Conservation (phyloP, 1,140 invertebrate species). For the Zophobas atratus region DNA sequence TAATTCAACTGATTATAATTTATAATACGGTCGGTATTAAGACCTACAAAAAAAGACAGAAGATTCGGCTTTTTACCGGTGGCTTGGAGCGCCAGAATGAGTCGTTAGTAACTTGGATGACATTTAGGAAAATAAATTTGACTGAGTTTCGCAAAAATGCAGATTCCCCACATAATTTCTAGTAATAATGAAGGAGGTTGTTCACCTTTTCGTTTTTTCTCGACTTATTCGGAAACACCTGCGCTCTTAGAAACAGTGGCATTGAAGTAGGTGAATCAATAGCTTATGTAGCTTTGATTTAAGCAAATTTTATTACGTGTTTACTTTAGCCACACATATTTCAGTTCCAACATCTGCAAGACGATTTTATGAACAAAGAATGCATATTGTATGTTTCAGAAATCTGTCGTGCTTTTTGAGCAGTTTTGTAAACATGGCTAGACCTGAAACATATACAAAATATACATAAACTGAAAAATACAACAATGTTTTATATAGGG, state of each 20-base stretch:
- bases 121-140: background rate
- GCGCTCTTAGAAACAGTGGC: background rate
- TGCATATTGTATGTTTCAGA: too few relatives aligned
- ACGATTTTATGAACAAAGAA: too few relatives aligned
- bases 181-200: background rate
- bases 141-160: background rate
- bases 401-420: too few relatives aligned
- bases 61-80: conserved; percentile 1
- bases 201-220: conserved; percentile 14
- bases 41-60: conserved; percentile 15
- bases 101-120: conserved; percentile 7
- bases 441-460: too few relatives aligned
- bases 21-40: conserved; percentile 2
- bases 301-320: conserved; percentile 17
- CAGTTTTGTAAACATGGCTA: too few relatives aligned
- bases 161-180: background rate
- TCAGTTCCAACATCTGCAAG: too few relatives aligned
- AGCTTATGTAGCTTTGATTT: background rate
- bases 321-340: background rate
- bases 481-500: too few relatives aligned
- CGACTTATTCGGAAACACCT: conserved; percentile 13
- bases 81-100: background rate
- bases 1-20: conserved; percentile 42
- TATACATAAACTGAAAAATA: too few relatives aligned
- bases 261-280: conserved; percentile 18